phyloP scores from a whole-genome alignment of 2,113 vertebrate genomes.

The Megaceryle maxima region DNA sequence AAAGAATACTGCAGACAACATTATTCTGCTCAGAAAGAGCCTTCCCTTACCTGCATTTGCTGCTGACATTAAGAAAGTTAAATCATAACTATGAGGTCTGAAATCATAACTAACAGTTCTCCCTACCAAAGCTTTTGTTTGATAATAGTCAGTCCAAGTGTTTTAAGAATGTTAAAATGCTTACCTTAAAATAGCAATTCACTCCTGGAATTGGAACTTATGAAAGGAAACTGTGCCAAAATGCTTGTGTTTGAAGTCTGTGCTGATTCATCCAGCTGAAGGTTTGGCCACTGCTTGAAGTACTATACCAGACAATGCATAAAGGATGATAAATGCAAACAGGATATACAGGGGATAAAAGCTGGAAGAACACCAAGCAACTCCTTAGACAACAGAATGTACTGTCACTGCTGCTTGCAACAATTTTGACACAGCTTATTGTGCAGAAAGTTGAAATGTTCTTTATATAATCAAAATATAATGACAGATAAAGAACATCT shows the following conservation, averaged over 20 bases:
- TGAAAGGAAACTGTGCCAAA: neutral
- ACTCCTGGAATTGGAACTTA: neutral
- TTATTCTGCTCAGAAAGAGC: neutral
- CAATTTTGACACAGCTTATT: neutral
- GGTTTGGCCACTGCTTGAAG: neutral
- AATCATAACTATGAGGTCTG: neutral
- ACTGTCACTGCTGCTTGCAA: neutral
- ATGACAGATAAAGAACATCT: slow-evolving; percentile 9
- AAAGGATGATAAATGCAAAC: slow-evolving; percentile 33
- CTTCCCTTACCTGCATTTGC: neutral
- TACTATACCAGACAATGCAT: neutral
- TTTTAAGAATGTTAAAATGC: neutral
- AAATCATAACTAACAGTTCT: neutral
- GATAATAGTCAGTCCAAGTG: neutral
- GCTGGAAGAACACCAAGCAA: slow-evolving; percentile 18
- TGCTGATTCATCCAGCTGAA: neutral
- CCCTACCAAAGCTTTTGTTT: neutral
- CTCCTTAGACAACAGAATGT: neutral
- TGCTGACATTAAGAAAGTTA: neutral
- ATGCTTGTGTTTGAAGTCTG: neutral
- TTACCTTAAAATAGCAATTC: neutral
- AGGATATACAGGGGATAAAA: neutral
- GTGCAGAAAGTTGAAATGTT: neutral
- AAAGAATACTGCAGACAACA: neutral
- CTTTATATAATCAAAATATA: slow-evolving; percentile 29